These are phyloP conservation scores for Cottus gobio DNA, from an alignment of 2,113 vertebrate species.

Conservation along the genomic window DNA sequence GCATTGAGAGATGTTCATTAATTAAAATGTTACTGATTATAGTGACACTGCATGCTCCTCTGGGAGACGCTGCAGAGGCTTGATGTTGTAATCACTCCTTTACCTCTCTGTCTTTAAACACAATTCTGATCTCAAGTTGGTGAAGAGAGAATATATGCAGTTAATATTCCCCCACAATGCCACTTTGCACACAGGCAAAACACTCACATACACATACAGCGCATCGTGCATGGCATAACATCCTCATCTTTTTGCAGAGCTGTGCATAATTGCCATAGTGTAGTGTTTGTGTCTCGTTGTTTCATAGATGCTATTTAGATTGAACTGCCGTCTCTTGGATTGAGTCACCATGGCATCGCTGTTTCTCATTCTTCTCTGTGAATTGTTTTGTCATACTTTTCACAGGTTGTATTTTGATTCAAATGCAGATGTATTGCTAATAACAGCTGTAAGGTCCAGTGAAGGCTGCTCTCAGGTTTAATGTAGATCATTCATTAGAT, in stretches of 20 bases:
- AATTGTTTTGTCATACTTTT: background rate
- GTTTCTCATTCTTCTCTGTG: conserved; percentile 34
- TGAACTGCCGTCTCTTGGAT: conserved; percentile 23
- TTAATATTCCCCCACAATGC: background rate
- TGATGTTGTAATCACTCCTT: conserved; percentile 32
- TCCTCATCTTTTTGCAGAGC: conserved; percentile 45
- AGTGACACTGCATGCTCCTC: conserved; percentile 17
- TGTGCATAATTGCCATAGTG: conserved; percentile 47
- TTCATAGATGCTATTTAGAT: conserved; percentile 54
- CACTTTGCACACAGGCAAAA: conserved; percentile 33
- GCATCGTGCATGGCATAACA: conserved; percentile 59
- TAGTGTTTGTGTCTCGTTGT: conserved; percentile 55
- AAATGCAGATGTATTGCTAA: conserved; percentile 30
- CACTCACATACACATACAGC: background rate
- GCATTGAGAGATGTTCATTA: conserved; percentile 54
- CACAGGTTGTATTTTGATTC: conserved; percentile 14
- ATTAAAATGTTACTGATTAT: conserved; percentile 57
- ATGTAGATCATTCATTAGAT: conserved; percentile 25
- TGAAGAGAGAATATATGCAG: conserved; percentile 19
- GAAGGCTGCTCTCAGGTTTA: conserved; percentile 29
- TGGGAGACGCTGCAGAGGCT: conserved; percentile 30
- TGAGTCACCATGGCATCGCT: conserved; percentile 25
- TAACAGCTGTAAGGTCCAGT: conserved; percentile 2
- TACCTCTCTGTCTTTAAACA: conserved; percentile 35
- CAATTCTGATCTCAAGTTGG: conserved; percentile 20